Evolutionary conservation across 23 tunicate species (phyloP).

Genomic region (Styela clava): DNA sequence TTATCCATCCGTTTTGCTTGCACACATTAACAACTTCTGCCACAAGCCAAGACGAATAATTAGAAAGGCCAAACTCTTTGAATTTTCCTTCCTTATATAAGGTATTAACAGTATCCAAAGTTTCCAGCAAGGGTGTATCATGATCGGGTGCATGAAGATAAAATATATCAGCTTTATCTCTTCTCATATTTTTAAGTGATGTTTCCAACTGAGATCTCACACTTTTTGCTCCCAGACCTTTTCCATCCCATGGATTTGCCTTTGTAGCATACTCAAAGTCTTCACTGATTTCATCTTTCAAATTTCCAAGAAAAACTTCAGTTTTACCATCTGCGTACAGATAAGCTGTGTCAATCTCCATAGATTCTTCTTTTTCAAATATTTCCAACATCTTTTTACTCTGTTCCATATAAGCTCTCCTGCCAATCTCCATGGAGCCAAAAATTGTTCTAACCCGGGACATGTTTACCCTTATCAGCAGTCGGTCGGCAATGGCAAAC

Average conservation of each 20-base stretch:
- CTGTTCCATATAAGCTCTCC: slow-evolving; percentile 44
- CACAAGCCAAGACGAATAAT: slow-evolving; percentile 89
- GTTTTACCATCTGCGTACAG: slow-evolving; percentile 81
- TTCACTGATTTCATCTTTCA: slow-evolving; percentile 25
- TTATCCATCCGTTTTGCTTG: slow-evolving; percentile 58
- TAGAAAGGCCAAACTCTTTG: slow-evolving; percentile 78
- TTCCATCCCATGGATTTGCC: slow-evolving; percentile 80
- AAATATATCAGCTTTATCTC: slow-evolving; percentile 46
- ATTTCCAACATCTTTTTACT: slow-evolving; percentile 36
- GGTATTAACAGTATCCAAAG: slow-evolving; percentile 54
- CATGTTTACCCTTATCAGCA: too few relatives aligned
- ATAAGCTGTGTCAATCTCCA: slow-evolving; percentile 69
- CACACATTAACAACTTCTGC: slow-evolving; percentile 71
- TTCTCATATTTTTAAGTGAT: slow-evolving; percentile 36
- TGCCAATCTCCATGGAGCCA: slow-evolving; percentile 67
- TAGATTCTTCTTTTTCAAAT: slow-evolving; percentile 19
- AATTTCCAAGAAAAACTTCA: slow-evolving; percentile 56
- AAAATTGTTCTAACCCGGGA: slow-evolving; percentile 40
- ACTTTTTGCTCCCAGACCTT: slow-evolving; percentile 35
- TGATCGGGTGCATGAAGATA: slow-evolving; percentile 96
- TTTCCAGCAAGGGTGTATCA: slow-evolving; percentile 71
- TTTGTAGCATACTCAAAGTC: slow-evolving; percentile 53
- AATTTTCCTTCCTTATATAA: slow-evolving; percentile 76
- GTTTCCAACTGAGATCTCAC: slow-evolving; percentile 85
- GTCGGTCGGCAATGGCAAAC: too few relatives aligned